A percentile compares a stretch with the other conserved stretches of the same genome.
phyloP scores from a whole-genome alignment of 2,113 vertebrate species.

The Eonycteris spelaea region DNA sequence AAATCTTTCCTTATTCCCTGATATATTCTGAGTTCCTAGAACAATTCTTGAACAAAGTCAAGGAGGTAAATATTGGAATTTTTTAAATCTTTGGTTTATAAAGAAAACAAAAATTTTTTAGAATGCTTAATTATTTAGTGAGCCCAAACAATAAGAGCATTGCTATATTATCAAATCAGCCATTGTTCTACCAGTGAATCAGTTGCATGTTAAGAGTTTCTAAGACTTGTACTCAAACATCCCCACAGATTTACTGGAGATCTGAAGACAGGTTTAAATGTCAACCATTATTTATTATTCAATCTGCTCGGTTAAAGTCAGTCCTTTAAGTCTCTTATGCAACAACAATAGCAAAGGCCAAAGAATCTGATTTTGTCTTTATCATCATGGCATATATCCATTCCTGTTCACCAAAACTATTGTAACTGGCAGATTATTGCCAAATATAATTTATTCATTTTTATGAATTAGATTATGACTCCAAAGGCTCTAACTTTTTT shows the following conservation, averaged over 20 bases:
- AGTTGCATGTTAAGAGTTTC: not conserved
- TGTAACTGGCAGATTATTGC: not conserved
- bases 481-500: not conserved
- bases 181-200: not conserved
- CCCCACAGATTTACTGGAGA: slow-evolving; percentile 28
- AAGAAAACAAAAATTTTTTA: not conserved
- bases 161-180: not conserved
- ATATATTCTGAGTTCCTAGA: not conserved
- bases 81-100: not conserved
- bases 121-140: not conserved
- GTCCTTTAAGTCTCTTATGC: slow-evolving; percentile 29
- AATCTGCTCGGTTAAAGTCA: not conserved
- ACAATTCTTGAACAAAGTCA: not conserved
- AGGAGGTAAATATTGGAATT: not conserved
- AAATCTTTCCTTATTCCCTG: not conserved
- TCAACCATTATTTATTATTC: slow-evolving; percentile 40
- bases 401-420: not conserved
- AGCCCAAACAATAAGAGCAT: not conserved
- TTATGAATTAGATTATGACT: not conserved
- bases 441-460: not conserved
- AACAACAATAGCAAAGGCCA: not conserved
- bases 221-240: slow-evolving; percentile 15
- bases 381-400: not conserved
- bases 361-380: slow-evolving; percentile 6
- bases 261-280: slow-evolving; percentile 46